A percentile compares a stretch with the other conserved stretches of the same genome.
Conservation (phyloP, 2,113 vertebrate genomes). For the Hypocryptadius cinnamomeus region DNA sequence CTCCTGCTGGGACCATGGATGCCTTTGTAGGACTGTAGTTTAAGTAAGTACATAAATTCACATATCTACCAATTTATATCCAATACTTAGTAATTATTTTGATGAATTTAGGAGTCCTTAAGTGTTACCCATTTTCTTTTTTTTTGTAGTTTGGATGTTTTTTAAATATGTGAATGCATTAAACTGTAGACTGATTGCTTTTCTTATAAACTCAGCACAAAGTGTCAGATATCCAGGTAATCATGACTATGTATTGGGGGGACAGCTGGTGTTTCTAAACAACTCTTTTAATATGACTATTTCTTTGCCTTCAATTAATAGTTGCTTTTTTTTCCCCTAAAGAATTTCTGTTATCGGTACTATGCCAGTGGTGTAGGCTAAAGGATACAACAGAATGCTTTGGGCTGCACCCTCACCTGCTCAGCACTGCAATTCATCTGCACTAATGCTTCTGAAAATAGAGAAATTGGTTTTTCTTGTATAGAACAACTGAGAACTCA, state of each 20-base stretch:
- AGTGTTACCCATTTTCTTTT: neutral
- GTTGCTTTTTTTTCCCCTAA: neutral
- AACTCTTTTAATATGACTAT: neutral
- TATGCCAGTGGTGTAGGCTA: neutral
- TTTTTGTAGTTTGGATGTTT: neutral
- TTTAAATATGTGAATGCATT: neutral
- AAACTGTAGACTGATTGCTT: neutral
- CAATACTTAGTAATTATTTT: neutral
- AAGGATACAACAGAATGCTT: neutral
- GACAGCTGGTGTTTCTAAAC: neutral
- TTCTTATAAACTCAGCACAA: neutral
- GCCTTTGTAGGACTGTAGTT: neutral
- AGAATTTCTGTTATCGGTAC: neutral
- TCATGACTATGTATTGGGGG: neutral
- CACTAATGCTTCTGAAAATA: neutral
- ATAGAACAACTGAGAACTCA: neutral
- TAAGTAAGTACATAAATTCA: accelerated
- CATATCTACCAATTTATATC: neutral
- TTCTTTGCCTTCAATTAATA: neutral
- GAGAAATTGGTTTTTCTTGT: neutral
- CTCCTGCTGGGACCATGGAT: accelerated
- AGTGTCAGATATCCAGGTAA: neutral
- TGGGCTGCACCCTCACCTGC: neutral
- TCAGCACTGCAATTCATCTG: neutral
- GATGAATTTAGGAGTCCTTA: neutral